These are phyloP conservation scores for Dysmachus trigonus DNA, from an alignment of 2,888 invertebrate genomes.

Conservation along the genomic window DNA sequence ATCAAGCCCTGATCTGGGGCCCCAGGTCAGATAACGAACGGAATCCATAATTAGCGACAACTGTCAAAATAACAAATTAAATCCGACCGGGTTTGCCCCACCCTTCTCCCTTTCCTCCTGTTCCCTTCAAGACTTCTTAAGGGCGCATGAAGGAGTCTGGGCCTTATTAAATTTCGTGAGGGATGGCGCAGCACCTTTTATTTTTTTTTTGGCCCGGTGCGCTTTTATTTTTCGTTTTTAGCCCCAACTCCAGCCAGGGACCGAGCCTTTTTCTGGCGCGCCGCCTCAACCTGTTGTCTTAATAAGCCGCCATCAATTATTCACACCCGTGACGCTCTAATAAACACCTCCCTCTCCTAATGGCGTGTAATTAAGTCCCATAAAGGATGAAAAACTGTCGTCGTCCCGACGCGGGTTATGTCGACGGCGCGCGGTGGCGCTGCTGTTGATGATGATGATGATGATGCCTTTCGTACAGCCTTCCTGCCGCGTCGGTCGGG, in stretches of 20 bases:
- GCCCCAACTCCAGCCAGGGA: not conserved
- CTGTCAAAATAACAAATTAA: conserved; percentile 41
- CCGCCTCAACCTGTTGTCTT: conserved; percentile 16
- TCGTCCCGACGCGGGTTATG: conserved; percentile 12
- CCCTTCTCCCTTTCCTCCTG: not conserved
- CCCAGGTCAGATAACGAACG: conserved; percentile 33
- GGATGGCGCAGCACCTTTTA: not conserved
- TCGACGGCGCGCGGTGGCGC: not conserved
- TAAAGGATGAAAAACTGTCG: conserved; percentile 51
- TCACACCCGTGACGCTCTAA: conserved; percentile 53
- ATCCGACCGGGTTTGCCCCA: not conserved
- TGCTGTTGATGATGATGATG: not conserved
- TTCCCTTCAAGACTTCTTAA: not conserved
- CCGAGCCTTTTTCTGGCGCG: not conserved
- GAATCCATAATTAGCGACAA: conserved; percentile 42
- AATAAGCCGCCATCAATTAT: conserved; percentile 42
- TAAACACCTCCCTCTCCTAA: conserved; percentile 54
- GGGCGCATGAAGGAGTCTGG: not conserved
- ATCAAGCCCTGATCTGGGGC: conserved; percentile 12
- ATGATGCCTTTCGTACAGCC: conserved; percentile 9
- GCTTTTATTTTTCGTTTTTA: not conserved
- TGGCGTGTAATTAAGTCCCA: conserved; percentile 54
- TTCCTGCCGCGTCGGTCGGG: not conserved
- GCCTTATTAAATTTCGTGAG: conserved; percentile 11
- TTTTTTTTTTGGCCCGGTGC: not conserved